phyloP scores from a whole-genome alignment of 2,888 invertebrate genomes.

The Sericinus montela region DNA sequence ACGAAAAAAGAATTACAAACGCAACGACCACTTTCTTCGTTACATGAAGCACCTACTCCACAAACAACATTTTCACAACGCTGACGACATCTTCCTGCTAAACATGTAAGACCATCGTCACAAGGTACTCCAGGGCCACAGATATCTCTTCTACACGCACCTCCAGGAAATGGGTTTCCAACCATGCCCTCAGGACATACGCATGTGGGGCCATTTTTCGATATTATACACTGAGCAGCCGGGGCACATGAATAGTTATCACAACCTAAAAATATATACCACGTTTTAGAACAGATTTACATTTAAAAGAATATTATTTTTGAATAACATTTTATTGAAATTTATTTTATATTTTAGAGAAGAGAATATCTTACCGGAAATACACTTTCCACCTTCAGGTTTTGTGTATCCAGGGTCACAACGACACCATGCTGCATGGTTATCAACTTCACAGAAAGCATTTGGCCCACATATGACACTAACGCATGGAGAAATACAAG shows the following conservation, averaged over 20 bases:
- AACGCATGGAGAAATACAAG: constrained; percentile 90
- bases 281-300: background rate
- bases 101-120: constrained; percentile 88
- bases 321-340: background rate
- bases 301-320: constrained; percentile 2
- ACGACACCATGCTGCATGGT: constrained; percentile 93
- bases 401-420: constrained; percentile 91
- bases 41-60: constrained; percentile 92
- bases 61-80: constrained; percentile 92
- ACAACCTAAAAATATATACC: constrained; percentile 80
- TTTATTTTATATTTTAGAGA: too few relatives aligned
- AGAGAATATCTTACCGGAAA: constrained; percentile 82
- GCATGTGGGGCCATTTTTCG: constrained; percentile 91
- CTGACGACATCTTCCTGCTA: constrained; percentile 92
- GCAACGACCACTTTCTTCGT: constrained; percentile 88
- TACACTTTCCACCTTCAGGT: constrained; percentile 88
- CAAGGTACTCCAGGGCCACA: constrained; percentile 89
- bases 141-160: constrained; percentile 88
- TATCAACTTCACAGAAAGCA: constrained; percentile 92
- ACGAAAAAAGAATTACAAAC: constrained; percentile 92
- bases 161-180: constrained; percentile 96
- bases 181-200: constrained; percentile 91
- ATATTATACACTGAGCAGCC: constrained; percentile 92
- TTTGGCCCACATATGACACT: constrained; percentile 89
- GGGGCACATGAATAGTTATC: constrained; percentile 87